Evolutionary conservation across 1,140 invertebrate genomes (phyloP), one percentile per base, ranked within the genome.

Genomic region (Sarcophaga bullata): DNA sequence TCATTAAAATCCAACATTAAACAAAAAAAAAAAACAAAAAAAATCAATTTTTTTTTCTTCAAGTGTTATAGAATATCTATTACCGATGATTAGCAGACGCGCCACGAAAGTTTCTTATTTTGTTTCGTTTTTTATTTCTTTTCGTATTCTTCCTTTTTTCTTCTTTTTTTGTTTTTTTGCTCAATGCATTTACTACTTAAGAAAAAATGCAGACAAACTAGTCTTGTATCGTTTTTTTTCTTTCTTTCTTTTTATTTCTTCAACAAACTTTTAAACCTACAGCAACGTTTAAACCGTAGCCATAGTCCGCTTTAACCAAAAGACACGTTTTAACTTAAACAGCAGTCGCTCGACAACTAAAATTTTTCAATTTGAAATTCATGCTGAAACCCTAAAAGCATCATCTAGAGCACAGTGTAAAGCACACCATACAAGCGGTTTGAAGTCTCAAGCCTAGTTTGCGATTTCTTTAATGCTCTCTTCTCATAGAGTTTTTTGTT

Each of bases 151-250:
- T 37, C 25, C 25, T 76, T 15, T 48, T 48, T 73, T n/a, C n/a
- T n/a, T n/a, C n/a, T 37, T 73, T 8, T 0, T 76, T n/a, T 15
- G 15, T 13, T 76, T 76, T 15, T 49, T 76, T 15, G 19, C 19
- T 25, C 8, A 68, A 68, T 49, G 15, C 48, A 46, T 8, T 37
- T 37, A 17, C 19, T 17, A 76, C 48, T 37, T 37, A 37, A 78
- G 75, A n/a, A 78, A 78, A 78, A 78, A 78, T 78, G 75, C 75
- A 78, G 75, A 78, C 75, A 78, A 78, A 78, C 75, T 50, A 78
- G 75, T 78, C 75, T 78, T 49, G n/a, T 76, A 48, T 25, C 19
- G 37, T 72, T 17, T 25, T 17, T 72, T 72, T 19, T 72, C 25
- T 37, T 37, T 37, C 25, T 37, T 37, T 37, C 1, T 37, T 37